Evolutionary conservation across 2,113 vertebrate species (phyloP), one percentile per base, ranked within the genome.

Genomic region (Onychorhynchus coronatus): DNA sequence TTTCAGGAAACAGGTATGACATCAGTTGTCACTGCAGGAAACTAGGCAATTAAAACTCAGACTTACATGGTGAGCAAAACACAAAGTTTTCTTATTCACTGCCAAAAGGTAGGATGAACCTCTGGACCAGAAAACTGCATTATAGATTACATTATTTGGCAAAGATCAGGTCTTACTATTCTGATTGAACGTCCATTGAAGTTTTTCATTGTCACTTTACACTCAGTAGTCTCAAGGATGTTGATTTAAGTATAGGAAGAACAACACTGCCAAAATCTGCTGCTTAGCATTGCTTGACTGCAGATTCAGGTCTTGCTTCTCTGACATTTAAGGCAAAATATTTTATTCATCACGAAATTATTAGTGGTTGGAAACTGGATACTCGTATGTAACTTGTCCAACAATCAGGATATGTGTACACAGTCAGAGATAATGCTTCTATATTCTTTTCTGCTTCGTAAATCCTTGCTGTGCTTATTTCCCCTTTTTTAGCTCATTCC

Each of bases 21-120:
- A 20, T 11, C 2, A 1, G 7, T 6, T 78, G 31, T 70, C 24
- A 37, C n/a, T 49, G 12, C 23, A 52, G 37, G 5, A n/a, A 89
- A 37, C 22, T 5, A 22, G 35, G 22, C 3, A 78, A 58, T 47
- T 37, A 49, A 53, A 67, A 8, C 16, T 56, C 31, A 67, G 42
- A 22, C 22, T 81, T 27, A 46, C 5, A 1, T 1, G 1, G 19
- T 1, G 0, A 88, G 17, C 14, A 41, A 77, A 41, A 39, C 8
- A 35, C 1, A 3, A 44, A 5, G 3, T 46, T 81, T 70, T 55
- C 25, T 22, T 53, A 21, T 27, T 89, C 25, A 42, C 21, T 78
- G 14, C 4, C 1, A 1, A 78, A 67, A 78, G 2, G 5, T 4
- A 9, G 47, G 14, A 33, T 31, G 37, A 70, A 62, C 30, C 5